Evolutionary conservation across 2,113 vertebrate species (phyloP).

Genomic region (Cephalopterus ornatus): DNA sequence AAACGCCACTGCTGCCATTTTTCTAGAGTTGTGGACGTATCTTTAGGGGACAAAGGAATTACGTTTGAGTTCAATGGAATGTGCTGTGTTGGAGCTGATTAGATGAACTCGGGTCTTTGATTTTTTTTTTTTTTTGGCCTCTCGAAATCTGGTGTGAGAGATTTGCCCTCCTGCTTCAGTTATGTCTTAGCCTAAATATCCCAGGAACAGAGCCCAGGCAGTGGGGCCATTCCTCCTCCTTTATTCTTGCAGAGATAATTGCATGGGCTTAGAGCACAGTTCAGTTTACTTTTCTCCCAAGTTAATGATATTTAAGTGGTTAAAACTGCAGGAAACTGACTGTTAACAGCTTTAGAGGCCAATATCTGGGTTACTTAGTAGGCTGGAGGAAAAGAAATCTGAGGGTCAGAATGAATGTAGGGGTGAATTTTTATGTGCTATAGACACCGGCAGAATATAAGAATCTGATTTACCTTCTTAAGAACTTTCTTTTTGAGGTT

Average conservation of each 20-base stretch:
- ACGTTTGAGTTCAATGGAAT: not conserved
- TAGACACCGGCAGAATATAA: not conserved
- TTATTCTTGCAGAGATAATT: not conserved
- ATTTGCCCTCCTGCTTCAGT: not conserved
- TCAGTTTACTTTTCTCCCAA: not conserved
- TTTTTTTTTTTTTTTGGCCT: not conserved
- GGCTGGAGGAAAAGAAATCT: not conserved
- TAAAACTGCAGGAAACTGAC: not conserved
- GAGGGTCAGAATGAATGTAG: not conserved
- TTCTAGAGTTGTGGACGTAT: not conserved
- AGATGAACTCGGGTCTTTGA: not conserved
- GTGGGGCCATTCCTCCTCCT: not conserved
- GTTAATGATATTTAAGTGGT: not conserved
- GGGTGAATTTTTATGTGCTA: not conserved
- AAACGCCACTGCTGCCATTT: not conserved
- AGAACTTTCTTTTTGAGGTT: not conserved
- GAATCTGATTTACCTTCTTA: not conserved
- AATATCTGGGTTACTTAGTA: not conserved
- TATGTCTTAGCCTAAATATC: fast-evolving
- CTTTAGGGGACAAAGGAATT: not conserved
- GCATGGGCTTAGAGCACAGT: not conserved
- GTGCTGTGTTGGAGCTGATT: not conserved
- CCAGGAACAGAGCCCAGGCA: not conserved
- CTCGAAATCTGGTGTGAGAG: not conserved
- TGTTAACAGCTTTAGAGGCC: constrained; percentile 8